Evolutionary conservation across 2,113 vertebrate genomes (phyloP).

Genomic region (Gopherus flavomarginatus): DNA sequence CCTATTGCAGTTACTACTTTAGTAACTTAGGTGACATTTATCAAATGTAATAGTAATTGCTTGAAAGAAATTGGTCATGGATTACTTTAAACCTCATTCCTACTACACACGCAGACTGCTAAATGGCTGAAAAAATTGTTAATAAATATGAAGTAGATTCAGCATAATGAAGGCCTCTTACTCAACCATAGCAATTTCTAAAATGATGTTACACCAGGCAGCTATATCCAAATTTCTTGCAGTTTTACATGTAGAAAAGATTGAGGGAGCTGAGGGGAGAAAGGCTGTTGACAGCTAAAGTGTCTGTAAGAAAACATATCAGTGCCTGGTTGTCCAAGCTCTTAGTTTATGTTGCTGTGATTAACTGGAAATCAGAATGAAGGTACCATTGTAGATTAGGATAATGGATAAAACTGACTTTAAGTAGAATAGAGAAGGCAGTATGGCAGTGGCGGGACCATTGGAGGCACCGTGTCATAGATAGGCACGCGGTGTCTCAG

Average conservation of each 20-base stretch:
- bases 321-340: background rate
- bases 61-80: background rate
- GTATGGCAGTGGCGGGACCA: background rate
- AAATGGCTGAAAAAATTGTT: background rate
- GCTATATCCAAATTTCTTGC: background rate
- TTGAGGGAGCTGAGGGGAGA: too few relatives aligned
- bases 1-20: background rate
- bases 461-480: background rate
- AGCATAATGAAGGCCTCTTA: background rate
- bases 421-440: background rate
- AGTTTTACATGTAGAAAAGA: background rate
- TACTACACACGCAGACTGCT: background rate
- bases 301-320: background rate
- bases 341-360: background rate
- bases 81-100: slow-evolving; percentile 25
- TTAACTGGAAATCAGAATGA: slow-evolving; percentile 13
- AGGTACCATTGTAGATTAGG: background rate
- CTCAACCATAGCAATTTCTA: background rate
- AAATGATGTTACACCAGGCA: background rate
- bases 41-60: background rate
- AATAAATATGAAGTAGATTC: background rate
- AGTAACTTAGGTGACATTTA: background rate
- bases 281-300: background rate
- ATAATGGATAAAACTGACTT: background rate
- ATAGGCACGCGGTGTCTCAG: background rate